Evolutionary conservation across 2,113 vertebrate genomes (phyloP).

Genomic region (Lophura nycthemera): DNA sequence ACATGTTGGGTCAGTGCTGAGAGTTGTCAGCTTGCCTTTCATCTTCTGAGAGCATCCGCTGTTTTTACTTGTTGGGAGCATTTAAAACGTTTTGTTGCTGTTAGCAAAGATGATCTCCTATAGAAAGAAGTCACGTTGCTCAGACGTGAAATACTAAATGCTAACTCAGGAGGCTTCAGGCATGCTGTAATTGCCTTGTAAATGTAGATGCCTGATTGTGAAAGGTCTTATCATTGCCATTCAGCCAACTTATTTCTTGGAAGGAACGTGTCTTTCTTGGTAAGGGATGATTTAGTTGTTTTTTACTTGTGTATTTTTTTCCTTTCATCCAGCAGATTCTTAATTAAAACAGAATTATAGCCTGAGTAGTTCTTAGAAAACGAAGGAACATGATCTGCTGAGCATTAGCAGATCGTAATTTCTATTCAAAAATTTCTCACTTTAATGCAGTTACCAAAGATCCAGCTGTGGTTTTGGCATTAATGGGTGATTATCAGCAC

Average conservation of each 20-base stretch:
- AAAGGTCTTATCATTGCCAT: neutral
- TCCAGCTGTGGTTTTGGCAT: neutral
- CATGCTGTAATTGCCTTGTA: neutral
- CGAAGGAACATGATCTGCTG: neutral
- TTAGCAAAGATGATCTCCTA: neutral
- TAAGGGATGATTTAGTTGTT: slow-evolving; percentile 5
- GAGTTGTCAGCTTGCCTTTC: neutral
- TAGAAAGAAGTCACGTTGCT: slow-evolving; percentile 6
- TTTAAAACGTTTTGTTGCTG: neutral
- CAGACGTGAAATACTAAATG: neutral
- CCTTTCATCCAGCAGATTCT: neutral
- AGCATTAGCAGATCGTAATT: neutral
- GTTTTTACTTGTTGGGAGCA: neutral
- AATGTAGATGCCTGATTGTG: slow-evolving; percentile 12
- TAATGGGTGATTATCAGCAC: neutral
- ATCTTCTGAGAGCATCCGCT: neutral
- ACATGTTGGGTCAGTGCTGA: neutral
- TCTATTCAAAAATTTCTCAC: neutral
- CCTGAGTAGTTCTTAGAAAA: slow-evolving; percentile 27
- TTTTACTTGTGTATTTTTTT: neutral
- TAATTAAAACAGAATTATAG: slow-evolving; percentile 31
- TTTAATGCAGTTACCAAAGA: neutral
- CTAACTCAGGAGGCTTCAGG: neutral
- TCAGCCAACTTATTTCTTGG: slow-evolving; percentile 44
- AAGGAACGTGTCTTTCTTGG: neutral